Base-by-base conservation (phyloP, 1,140 invertebrate genomes). In the Drosophila varians region DNA sequence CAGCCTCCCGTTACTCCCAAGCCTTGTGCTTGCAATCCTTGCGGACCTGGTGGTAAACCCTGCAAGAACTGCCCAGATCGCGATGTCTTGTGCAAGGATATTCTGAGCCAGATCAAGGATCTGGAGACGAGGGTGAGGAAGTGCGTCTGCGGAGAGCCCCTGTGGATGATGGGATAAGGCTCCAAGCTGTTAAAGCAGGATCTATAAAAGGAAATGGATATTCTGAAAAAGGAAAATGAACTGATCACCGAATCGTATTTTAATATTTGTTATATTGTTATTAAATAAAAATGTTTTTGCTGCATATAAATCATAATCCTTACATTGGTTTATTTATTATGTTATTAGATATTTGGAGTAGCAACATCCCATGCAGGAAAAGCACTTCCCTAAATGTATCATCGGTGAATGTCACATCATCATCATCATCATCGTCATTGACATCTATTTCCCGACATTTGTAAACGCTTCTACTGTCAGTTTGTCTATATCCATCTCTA, bases 371-470 rank as follows among this genome's bases (percentile, higher is more conserved):
- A n/a, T n/a, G n/a, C n/a, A n/a, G 26, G 2, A 18, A n/a, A 6
- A 36, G 36, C 26, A 28, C 28, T 43, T 36, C 14, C 47, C 61
- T 45, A 66, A 53, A 68, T 68, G 61, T 46, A 68, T 68, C 64
- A 68, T 45, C 47, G 43, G 66, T 66, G 61, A 45, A 6, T 66
- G 64, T 45, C 61, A 66, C 64, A 68, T 68, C 61, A 53, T 36
- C 62, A 53, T 66, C 47, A 53, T 9, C 46, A 53, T 36, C 62
- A 53, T 66, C 47, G 45, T 9, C 46, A 66, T 53, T 68, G 64
- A 66, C 64, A 66, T 45, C 47, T 36, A 34, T 53, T 25, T 26
- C 61, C 12, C 25, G 16, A 18, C 18, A 16, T 18, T 42, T 18
- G 14, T 4, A 3, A 9, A 18, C 14, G 4, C 36, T 14, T 38